Evolutionary conservation across 2,797 vertebrate species (phyloP), one percentile per base, ranked within the genome.

Genomic region (Lutjanus campechanus): DNA sequence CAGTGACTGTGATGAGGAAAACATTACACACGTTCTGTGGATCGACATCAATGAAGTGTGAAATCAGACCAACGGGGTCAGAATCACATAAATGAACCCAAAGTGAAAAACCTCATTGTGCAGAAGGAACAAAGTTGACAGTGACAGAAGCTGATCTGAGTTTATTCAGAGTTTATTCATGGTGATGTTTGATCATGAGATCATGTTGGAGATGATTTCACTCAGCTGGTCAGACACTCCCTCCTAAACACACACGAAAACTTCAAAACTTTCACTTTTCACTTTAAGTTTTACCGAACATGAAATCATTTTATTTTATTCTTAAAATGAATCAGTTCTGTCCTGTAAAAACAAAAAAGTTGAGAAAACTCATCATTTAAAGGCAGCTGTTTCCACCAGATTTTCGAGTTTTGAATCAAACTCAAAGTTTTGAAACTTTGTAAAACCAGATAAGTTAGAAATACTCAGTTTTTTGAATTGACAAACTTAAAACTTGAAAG

Each of bases 1-100:
- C 59, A 68, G 51, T 11, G 43, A 19, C 15, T 44, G 11, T 62
- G 40, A 36, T 47, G 61, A 46, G 51, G 50, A 67, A 59, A 76
- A 1, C 8, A 16, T 54, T 5, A 46, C 5, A 44, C 5, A 41
- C 5, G 2, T 11, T 11, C 20, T 22, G 1, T 1, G 0, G 16
- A 15, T n/a, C 16, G 44, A 53, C 58, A 11, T 22, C 55, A 40
- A 1, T 56, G 10, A 41, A 46, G 25, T 40, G 36, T 43, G 16
- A 44, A 8, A 29, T 12, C 46, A 8, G 20, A 29, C 1, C 46
- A 43, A 16, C 6, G 0, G 2, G 2, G 64, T 20, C 1, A 5
- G 1, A 54, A 47, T 47, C 25, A 12, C 10, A 19, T 53, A 1
- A 46, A 17, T 15, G 16, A 51, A 36, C 3, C 1, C 19, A 12